Conservation (phyloP, 2,797 vertebrate genomes). For the Enteromius thamalakanensis region DNA sequence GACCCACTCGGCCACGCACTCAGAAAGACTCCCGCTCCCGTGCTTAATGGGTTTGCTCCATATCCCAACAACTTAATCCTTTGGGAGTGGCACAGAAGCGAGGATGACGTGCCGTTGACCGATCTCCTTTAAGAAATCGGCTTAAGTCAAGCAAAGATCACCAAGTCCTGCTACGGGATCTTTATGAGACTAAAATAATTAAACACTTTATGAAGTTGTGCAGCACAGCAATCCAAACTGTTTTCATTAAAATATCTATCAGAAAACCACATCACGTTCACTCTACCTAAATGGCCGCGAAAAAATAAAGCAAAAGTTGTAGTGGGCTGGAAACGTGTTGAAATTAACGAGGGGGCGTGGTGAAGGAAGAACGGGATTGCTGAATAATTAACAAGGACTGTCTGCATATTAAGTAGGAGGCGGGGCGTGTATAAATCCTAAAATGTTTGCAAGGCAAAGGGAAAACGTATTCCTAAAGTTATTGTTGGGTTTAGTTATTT, state of each 20-base stretch:
- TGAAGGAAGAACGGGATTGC: not conserved
- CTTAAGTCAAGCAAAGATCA: constrained; percentile 16
- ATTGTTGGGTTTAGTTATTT: not conserved
- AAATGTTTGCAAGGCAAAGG: too few relatives aligned
- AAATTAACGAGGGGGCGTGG: constrained; percentile 45
- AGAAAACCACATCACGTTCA: not conserved
- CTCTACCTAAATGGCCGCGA: constrained; percentile 10
- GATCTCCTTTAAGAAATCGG: constrained; percentile 29
- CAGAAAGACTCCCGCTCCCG: constrained; percentile 36
- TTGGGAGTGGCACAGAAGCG: constrained; percentile 19
- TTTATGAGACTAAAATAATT: not conserved
- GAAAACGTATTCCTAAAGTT: not conserved
- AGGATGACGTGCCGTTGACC: not conserved
- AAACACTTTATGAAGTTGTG: not conserved
- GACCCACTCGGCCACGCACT: constrained; percentile 61
- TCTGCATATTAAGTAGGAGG: constrained; percentile 6
- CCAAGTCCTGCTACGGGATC: not conserved
- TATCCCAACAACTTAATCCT: constrained; percentile 53
- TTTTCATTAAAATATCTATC: not conserved
- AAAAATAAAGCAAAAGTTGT: constrained; percentile 45
- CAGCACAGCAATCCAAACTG: not conserved
- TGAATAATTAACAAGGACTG: not conserved
- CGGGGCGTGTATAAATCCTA: not conserved
- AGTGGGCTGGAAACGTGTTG: constrained; percentile 9
- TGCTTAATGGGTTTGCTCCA: constrained; percentile 59